Percentiles rank a stretch among this genome's conserved stretches.
phyloP scores from a whole-genome alignment of 2,797 vertebrate species.

The Malurus leucopterus region DNA sequence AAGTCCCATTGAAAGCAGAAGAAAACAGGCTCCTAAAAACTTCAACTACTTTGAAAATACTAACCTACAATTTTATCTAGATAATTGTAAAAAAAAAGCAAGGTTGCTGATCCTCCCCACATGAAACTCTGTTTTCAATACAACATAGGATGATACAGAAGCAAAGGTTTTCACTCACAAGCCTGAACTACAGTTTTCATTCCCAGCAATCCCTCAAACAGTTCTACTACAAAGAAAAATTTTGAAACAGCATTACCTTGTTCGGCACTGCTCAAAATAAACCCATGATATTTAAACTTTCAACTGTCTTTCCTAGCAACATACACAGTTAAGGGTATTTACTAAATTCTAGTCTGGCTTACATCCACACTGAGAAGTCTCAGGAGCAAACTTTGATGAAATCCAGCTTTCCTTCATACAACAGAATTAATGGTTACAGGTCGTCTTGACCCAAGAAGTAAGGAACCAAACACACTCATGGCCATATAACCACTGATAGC shows the following conservation, averaged over 20 bases:
- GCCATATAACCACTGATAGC: rapidly evolving
- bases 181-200: neutral
- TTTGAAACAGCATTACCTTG: neutral
- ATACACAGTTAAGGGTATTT: neutral
- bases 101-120: neutral
- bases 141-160: neutral
- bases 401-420: neutral
- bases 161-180: neutral
- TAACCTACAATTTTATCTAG: neutral
- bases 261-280: neutral
- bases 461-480: neutral
- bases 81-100: neutral
- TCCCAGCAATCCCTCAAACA: neutral
- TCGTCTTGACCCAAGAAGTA: neutral
- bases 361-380: neutral
- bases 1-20: neutral
- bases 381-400: neutral
- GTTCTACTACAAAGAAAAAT: neutral
- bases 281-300: neutral
- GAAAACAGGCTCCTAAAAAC: neutral
- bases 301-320: neutral
- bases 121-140: neutral
- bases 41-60: neutral
- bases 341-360: neutral
- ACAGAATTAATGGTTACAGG: neutral